Evolutionary conservation across 1,140 invertebrate genomes (phyloP).

Genomic region (Diorhabda sublineata): DNA sequence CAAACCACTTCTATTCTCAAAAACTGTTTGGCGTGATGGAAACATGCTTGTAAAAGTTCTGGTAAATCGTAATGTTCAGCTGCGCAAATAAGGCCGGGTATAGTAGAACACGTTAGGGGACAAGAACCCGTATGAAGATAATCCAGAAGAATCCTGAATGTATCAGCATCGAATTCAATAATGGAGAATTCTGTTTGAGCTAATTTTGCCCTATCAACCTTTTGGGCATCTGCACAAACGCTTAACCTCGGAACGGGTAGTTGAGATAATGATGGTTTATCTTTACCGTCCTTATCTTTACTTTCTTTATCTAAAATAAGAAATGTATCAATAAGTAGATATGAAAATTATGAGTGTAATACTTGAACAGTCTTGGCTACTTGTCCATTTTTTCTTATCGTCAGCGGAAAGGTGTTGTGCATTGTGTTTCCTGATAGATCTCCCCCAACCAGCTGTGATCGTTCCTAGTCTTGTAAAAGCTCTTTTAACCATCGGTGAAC

Average conservation of each 20-base stretch:
- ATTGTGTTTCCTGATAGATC: slow-evolving; percentile 72
- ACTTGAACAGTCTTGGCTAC: slow-evolving; percentile 89
- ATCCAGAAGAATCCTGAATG: slow-evolving; percentile 83
- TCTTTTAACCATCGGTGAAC: slow-evolving; percentile 90
- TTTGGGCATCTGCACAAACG: slow-evolving; percentile 89
- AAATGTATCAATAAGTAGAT: slow-evolving; percentile 6
- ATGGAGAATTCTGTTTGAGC: slow-evolving; percentile 94
- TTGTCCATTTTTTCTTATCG: slow-evolving; percentile 88
- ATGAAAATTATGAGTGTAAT: neutral
- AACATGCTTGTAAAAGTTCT: slow-evolving; percentile 88
- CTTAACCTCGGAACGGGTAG: slow-evolving; percentile 80
- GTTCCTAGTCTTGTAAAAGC: slow-evolving; percentile 84
- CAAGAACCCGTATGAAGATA: slow-evolving; percentile 91
- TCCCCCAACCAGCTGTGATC: slow-evolving; percentile 85
- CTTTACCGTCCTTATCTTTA: slow-evolving; percentile 74
- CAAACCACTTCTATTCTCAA: slow-evolving; percentile 87
- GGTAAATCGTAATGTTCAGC: slow-evolving; percentile 92
- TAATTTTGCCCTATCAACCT: slow-evolving; percentile 85
- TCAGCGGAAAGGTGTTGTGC: slow-evolving; percentile 68
- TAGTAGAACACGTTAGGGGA: slow-evolving; percentile 84
- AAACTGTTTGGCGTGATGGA: slow-evolving; percentile 93
- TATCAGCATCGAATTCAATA: slow-evolving; percentile 92
- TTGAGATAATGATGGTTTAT: slow-evolving; percentile 65
- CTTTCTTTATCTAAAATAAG: slow-evolving; percentile 53
- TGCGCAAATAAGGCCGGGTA: slow-evolving; percentile 88